Evolutionary conservation across 2,888 invertebrate species (phyloP).

Genomic region (Fissipunctia ypsillon): DNA sequence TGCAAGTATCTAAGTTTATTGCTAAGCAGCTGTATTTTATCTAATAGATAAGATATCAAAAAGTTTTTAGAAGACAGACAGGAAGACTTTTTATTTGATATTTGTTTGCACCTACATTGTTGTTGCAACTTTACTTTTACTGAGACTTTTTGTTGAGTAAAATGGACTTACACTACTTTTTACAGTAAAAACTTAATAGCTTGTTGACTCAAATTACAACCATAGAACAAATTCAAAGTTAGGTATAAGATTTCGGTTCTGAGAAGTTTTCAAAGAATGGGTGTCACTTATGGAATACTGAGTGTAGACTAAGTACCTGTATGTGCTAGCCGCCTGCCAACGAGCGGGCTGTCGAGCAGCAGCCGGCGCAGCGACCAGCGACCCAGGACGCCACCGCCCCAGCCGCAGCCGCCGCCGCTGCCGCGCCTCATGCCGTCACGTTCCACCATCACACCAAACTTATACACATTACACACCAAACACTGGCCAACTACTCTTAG

Average conservation of each 20-base stretch:
- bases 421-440: constrained; percentile 86
- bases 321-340: constrained; percentile 91
- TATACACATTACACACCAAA: constrained; percentile 80
- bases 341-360: constrained; percentile 93
- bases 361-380: constrained; percentile 93
- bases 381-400: constrained; percentile 87
- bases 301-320: constrained; percentile 77
- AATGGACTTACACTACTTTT: neutral
- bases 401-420: constrained; percentile 84
- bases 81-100: constrained; percentile 20
- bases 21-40: constrained; percentile 26
- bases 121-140: constrained; percentile 10
- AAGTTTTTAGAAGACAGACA: constrained; percentile 28
- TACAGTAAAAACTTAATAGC: neutral
- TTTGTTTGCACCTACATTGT: neutral
- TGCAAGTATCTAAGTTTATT: neutral
- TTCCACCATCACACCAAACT: constrained; percentile 85
- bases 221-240: neutral
- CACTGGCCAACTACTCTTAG: constrained; percentile 58
- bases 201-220: constrained; percentile 1
- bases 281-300: neutral
- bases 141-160: neutral
- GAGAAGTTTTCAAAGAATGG: neutral
- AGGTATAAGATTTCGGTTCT: neutral
- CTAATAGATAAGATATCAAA: constrained; percentile 35